A percentile compares a stretch with the other conserved stretches of the same genome.
Evolutionary conservation across 2,888 invertebrate species (phyloP).

Genomic region (Leptinotarsa rubiginosa): DNA sequence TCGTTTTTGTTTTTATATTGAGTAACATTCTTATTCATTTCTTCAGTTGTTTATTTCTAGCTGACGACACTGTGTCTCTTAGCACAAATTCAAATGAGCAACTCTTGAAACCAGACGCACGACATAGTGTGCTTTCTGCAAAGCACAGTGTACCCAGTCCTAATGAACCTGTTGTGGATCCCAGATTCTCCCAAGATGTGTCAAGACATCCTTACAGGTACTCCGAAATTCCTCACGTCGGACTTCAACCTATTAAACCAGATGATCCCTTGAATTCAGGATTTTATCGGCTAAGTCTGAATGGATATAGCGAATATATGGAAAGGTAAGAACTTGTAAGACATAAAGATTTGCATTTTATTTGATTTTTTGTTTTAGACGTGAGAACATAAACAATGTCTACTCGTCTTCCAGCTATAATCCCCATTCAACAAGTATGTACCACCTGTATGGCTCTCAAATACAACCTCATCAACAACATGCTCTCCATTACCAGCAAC

Average conservation of each 20-base stretch:
- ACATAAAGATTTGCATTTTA: background rate
- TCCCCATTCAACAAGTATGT: conserved; percentile 20
- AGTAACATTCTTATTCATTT: background rate
- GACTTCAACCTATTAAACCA: conserved; percentile 50
- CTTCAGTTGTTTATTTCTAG: conserved; percentile 28
- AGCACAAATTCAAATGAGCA: conserved; percentile 56
- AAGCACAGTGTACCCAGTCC: conserved; percentile 55
- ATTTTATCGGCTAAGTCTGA: conserved; percentile 60
- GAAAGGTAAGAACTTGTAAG: conserved; percentile 54
- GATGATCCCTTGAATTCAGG: conserved; percentile 60
- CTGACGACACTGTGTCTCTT: conserved; percentile 61
- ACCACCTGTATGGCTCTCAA: conserved; percentile 30
- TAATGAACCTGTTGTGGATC: conserved; percentile 52
- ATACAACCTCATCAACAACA: conserved; percentile 33
- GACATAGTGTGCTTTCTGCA: conserved; percentile 61
- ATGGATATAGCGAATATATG: conserved; percentile 62
- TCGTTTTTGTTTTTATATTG: too few relatives aligned
- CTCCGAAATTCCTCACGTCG: conserved; percentile 55
- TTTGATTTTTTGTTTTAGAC: conserved; percentile 38
- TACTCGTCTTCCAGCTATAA: conserved; percentile 34
- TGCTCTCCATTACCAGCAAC: conserved; percentile 32
- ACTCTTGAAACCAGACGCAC: conserved; percentile 57
- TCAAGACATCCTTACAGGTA: conserved; percentile 56
- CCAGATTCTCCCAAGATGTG: conserved; percentile 52
- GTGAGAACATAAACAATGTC: conserved; percentile 45